Evolutionary conservation across 1,140 invertebrate species (phyloP).

Genomic region (Paraescarpia echinospica): DNA sequence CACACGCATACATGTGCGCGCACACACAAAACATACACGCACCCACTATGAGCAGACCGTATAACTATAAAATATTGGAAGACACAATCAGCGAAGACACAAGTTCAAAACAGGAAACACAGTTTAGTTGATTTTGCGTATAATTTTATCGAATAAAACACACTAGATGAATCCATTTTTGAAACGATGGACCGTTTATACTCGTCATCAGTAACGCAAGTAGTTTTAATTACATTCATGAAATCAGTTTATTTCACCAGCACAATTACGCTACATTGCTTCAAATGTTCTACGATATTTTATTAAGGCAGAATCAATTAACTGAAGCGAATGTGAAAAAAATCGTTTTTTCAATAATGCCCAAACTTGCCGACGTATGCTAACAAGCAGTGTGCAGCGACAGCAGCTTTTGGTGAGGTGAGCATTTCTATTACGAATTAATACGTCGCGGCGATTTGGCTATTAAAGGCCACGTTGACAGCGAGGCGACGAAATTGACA

Average conservation of each 20-base stretch:
- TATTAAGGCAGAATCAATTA: background rate
- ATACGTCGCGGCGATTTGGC: background rate
- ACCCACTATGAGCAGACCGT: no score
- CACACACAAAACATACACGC: no score
- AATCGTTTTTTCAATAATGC: background rate
- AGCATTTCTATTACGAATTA: background rate
- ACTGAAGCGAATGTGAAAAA: background rate
- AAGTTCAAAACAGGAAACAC: no score
- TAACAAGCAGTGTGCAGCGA: background rate
- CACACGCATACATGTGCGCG: no score
- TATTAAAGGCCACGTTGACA: background rate
- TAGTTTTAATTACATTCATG: no score
- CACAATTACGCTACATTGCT: background rate
- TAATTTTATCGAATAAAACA: no score
- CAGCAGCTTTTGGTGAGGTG: background rate
- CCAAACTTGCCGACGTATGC: background rate
- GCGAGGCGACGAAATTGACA: background rate
- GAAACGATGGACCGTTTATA: no score
- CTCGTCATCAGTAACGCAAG: no score
- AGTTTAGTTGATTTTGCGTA: no score
- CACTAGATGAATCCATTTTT: no score
- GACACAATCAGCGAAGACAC: no score
- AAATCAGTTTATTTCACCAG: background rate
- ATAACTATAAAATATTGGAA: no score
- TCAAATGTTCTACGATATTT: background rate